A percentile compares a stretch with the other conserved stretches of the same genome.
Evolutionary conservation across 1,140 invertebrate genomes (phyloP).

Genomic region (Cepaea nemoralis): DNA sequence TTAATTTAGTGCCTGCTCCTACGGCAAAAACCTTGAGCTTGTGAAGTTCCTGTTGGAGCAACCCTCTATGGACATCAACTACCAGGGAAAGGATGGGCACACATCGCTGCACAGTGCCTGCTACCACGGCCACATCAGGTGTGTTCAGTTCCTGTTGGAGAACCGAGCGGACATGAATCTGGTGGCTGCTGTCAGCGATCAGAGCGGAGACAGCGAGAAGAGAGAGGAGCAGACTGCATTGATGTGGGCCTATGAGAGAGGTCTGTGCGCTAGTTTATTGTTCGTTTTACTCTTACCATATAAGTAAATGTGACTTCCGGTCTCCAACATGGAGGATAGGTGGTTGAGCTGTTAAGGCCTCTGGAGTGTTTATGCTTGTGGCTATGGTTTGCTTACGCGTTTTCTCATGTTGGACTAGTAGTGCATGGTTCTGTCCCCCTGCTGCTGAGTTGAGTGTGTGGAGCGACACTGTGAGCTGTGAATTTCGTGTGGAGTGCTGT

Average conservation of each 20-base stretch:
- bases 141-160: slow-evolving; percentile 74
- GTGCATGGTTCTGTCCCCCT: no score
- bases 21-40: slow-evolving; percentile 72
- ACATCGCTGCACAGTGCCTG: slow-evolving; percentile 75
- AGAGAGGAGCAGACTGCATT: slow-evolving; percentile 73
- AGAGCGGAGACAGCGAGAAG: slow-evolving; percentile 66
- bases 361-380: no score
- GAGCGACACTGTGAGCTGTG: no score
- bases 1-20: slow-evolving; percentile 71
- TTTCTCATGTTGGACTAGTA: no score
- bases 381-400: no score
- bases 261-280: no score
- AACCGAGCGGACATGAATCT: slow-evolving; percentile 74
- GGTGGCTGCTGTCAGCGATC: slow-evolving; percentile 67
- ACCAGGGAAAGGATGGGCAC: slow-evolving; percentile 73
- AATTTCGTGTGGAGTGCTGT: no score
- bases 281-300: no score
- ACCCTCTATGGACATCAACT: slow-evolving; percentile 72
- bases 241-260: slow-evolving; percentile 75
- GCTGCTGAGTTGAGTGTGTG: no score
- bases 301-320: no score
- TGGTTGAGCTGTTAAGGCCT: no score
- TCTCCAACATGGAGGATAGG: no score
- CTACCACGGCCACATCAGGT: slow-evolving; percentile 73
- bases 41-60: slow-evolving; percentile 73